phyloP scores from a whole-genome alignment of 2,113 vertebrate genomes.

The Rhombomys opimus region DNA sequence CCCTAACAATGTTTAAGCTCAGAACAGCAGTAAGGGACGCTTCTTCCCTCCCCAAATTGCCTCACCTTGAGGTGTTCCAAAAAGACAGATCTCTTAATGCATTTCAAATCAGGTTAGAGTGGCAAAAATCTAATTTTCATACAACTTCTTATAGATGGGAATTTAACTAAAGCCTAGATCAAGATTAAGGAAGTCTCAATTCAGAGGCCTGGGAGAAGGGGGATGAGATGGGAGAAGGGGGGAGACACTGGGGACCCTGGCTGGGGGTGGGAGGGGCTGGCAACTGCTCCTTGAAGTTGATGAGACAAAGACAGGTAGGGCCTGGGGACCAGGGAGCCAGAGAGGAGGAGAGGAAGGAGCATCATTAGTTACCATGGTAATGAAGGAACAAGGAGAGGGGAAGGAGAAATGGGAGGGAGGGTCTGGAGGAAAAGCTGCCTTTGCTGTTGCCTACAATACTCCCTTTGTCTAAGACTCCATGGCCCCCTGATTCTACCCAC shows the following conservation, averaged over 20 bases:
- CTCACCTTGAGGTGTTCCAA: conserved; percentile 73
- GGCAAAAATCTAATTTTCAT: conserved; percentile 72
- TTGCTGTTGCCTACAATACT: not conserved
- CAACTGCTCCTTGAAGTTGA: not conserved
- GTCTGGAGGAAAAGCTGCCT: not conserved
- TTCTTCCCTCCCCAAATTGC: conserved; percentile 40
- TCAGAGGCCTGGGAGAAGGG: not conserved
- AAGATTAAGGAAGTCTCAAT: conserved; percentile 43
- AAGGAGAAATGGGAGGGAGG: not conserved
- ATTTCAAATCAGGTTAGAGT: conserved; percentile 71
- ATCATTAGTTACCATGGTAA: conserved; percentile 70
- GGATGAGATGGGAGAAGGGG: not conserved
- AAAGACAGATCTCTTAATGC: conserved; percentile 64
- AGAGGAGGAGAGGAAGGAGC: conserved; percentile 28
- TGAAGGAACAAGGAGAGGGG: not conserved
- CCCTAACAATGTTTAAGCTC: conserved; percentile 34
- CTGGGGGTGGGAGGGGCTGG: not conserved
- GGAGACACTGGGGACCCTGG: not conserved
- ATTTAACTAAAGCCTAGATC: conserved; percentile 48
- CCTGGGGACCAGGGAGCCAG: conserved; percentile 31
- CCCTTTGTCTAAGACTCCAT: not conserved
- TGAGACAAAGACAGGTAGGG: conserved; percentile 46
- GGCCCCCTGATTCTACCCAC: not conserved
- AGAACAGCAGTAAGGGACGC: not conserved
- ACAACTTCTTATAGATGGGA: conserved; percentile 61